Conservation (phyloP, 1,140 invertebrate genomes). For the Ylistrum balloti region DNA sequence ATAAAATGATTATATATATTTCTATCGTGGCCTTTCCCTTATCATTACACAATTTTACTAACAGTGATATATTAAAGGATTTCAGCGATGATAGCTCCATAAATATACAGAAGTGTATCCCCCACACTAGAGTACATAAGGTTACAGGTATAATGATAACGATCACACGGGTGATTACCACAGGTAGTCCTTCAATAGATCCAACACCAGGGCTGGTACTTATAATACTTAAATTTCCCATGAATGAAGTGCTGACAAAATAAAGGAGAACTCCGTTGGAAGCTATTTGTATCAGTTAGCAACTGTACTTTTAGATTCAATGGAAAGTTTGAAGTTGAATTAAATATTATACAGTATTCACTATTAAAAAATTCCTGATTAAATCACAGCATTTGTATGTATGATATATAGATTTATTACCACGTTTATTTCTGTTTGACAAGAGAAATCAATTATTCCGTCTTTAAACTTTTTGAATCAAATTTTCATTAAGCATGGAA, state of each 20-base stretch:
- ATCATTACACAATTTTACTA: slow-evolving; percentile 29
- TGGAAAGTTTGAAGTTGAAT: neutral
- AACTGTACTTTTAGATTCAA: slow-evolving; percentile 29
- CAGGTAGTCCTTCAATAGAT: neutral
- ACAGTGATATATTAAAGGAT: neutral
- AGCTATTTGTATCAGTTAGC: slow-evolving; percentile 11
- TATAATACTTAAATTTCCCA: neutral
- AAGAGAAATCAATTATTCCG: neutral
- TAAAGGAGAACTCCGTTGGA: neutral
- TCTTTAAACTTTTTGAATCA: neutral
- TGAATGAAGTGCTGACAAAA: neutral
- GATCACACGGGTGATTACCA: neutral
- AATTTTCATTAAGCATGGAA: neutral
- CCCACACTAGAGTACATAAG: neutral
- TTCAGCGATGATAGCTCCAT: neutral
- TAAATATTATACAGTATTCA: neutral
- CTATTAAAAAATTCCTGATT: neutral
- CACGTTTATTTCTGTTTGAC: neutral
- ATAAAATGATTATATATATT: neutral
- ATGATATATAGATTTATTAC: neutral
- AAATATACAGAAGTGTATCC: neutral
- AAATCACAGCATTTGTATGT: neutral
- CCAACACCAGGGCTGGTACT: neutral
- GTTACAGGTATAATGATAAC: neutral
- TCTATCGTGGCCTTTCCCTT: neutral